Base-by-base conservation (phyloP, 92 coral and sea anemone species). In the Palythoa caribaeorum region DNA sequence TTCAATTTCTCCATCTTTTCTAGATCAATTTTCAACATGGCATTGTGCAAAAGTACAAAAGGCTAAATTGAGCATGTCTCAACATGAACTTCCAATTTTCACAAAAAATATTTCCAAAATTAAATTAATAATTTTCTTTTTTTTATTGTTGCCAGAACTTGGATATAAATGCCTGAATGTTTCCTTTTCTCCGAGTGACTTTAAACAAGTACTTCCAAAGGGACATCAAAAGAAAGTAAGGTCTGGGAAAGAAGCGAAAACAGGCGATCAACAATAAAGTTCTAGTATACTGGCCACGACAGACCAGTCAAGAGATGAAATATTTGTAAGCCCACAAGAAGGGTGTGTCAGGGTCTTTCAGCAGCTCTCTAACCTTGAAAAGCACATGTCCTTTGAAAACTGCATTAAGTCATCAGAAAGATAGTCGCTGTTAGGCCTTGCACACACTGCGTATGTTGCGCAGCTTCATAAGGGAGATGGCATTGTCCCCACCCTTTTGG, bases 331-430 rank as follows among this genome's bases (percentile, higher is more conserved):
- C 48, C 92, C 94, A 21, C 80, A 90, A 55, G 88, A 92, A 20
- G 94, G 94, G 8, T 92, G 94, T 48, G 72, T 80, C 59, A 79
- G 86, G 20, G 88, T 84, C 3, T 90, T 87, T 77, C 92, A 92
- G 72, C 63, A 87, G 57, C 65, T 75, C n/a, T 74, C 89, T 6
- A 75, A 71, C 14, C 92, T 89, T 20, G 92, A 92, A 79, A 78
- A 68, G 17, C 94, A 92, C 76, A 73, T 92, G 19, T 80, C 91
- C 1, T 79, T 88, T 37, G 92, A 86, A 71, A 68, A 63, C 17
- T 91, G 94, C 78, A 53, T 71, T 11, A 57, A 71, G 35, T 16
- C 70, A 9, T 52, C 47, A 21, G 92, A 93, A 71, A 71, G 92
- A 68, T 47, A 81, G 53, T 53, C 94, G 10, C 88, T 92, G 36